Conservation (phyloP, 2,888 invertebrate genomes). For the Homarus gammarus region DNA sequence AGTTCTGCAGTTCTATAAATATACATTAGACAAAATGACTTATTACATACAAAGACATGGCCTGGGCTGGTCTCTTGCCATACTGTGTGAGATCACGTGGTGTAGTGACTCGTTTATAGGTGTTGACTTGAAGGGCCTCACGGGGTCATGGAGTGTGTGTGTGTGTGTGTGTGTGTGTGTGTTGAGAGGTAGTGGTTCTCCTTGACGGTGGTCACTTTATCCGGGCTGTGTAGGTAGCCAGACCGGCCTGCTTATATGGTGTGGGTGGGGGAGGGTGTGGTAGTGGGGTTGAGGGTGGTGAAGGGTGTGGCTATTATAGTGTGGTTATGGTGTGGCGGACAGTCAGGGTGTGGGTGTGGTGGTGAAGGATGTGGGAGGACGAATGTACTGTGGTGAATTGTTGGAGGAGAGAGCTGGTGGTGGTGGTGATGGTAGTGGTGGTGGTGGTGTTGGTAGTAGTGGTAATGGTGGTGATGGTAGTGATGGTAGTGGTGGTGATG, state of each 20-base stretch:
- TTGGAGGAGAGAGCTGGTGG: neutral
- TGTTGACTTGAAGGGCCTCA: too few relatives aligned
- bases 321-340: neutral
- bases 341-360: neutral
- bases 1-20: too few relatives aligned
- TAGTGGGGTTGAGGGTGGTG: neutral
- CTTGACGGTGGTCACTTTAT: neutral
- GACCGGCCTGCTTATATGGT: too few relatives aligned
- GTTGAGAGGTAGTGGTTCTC: neutral
- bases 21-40: too few relatives aligned
- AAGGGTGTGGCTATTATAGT: neutral
- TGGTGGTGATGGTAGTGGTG: neutral
- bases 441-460: neutral
- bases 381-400: neutral
- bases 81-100: too few relatives aligned
- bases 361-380: neutral
- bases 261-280: neutral
- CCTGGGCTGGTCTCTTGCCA: too few relatives aligned
- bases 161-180: neutral
- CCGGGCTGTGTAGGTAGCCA: neutral
- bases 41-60: too few relatives aligned
- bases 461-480: too few relatives aligned
- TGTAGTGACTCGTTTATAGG: too few relatives aligned
- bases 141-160: neutral
- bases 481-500: too few relatives aligned